phyloP scores from a whole-genome alignment of 2,888 invertebrate genomes.

The Tinea semifulvella region DNA sequence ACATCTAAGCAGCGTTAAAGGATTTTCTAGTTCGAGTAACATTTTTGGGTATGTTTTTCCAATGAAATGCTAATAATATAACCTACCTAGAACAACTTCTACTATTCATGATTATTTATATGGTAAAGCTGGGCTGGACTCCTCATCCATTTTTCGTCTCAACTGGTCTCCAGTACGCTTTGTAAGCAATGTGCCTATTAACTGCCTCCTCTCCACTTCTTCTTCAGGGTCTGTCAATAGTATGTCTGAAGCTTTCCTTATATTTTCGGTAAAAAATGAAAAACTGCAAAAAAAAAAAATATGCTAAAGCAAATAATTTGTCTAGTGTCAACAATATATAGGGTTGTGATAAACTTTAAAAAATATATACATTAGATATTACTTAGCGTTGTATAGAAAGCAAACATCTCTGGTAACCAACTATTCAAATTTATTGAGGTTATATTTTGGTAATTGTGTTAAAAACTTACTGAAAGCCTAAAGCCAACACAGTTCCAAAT shows the following conservation, averaged over 20 bases:
- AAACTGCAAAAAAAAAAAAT: slow-evolving; percentile 34
- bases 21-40: too few relatives aligned
- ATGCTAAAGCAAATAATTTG: slow-evolving; percentile 14
- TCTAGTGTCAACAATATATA: background rate
- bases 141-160: slow-evolving; percentile 32
- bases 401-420: too few relatives aligned
- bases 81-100: too few relatives aligned
- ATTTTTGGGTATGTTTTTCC: too few relatives aligned
- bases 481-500: slow-evolving; percentile 44
- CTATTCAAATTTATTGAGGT: too few relatives aligned
- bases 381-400: too few relatives aligned
- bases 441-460: too few relatives aligned
- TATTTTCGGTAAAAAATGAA: slow-evolving; percentile 29
- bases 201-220: slow-evolving; percentile 45
- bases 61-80: background rate
- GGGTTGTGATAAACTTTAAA: background rate
- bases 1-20: too few relatives aligned
- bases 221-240: slow-evolving; percentile 50
- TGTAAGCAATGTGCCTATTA: slow-evolving; percentile 44
- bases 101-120: slow-evolving; percentile 28
- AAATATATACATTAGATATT: background rate
- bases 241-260: slow-evolving; percentile 32
- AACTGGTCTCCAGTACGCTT: slow-evolving; percentile 32
- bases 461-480: slow-evolving; percentile 59
- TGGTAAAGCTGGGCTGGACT: slow-evolving; percentile 35